Conservation (phyloP, 2,888 invertebrate genomes). For the Carcina quercana region DNA sequence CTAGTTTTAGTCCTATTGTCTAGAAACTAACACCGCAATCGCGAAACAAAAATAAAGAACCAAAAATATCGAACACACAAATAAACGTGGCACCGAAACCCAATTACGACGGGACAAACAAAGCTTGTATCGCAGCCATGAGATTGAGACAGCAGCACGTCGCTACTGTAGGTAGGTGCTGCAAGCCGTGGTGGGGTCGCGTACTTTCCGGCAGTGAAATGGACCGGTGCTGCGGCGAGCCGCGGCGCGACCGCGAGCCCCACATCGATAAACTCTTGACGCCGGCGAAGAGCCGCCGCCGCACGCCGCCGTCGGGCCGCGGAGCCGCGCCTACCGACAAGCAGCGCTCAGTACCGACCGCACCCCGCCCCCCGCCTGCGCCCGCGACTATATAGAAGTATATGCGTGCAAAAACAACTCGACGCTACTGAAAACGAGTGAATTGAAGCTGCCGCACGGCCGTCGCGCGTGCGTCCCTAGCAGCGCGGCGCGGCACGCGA, state of each 20-base stretch:
- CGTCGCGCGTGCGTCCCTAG: constrained; percentile 23
- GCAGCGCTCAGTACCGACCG: constrained; percentile 60
- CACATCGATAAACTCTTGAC: constrained; percentile 87
- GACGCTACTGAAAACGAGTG: constrained; percentile 70
- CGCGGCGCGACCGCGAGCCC: constrained; percentile 79
- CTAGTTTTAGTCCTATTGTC: constrained; percentile 51
- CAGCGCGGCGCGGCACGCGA: constrained; percentile 27
- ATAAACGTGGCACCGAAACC: constrained; percentile 59
- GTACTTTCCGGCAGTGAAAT: constrained; percentile 92
- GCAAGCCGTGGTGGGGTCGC: constrained; percentile 64
- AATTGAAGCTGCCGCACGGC: constrained; percentile 54
- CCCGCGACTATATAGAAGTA: constrained; percentile 53
- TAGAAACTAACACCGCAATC: constrained; percentile 65
- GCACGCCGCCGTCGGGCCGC: constrained; percentile 78
- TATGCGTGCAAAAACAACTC: constrained; percentile 63
- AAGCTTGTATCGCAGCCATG: constrained; percentile 41
- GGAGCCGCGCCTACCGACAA: constrained; percentile 66
- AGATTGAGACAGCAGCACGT: constrained; percentile 37
- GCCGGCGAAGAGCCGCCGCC: constrained; percentile 85
- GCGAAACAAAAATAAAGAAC: constrained; percentile 48
- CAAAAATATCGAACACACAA: constrained; percentile 59
- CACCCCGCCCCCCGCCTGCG: constrained; percentile 60
- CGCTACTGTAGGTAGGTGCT: constrained; percentile 59
- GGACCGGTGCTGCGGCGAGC: constrained; percentile 85
- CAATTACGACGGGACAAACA: constrained; percentile 62